Conservation (phyloP, 2,113 vertebrate species). For the Microcebus griseorufus region DNA sequence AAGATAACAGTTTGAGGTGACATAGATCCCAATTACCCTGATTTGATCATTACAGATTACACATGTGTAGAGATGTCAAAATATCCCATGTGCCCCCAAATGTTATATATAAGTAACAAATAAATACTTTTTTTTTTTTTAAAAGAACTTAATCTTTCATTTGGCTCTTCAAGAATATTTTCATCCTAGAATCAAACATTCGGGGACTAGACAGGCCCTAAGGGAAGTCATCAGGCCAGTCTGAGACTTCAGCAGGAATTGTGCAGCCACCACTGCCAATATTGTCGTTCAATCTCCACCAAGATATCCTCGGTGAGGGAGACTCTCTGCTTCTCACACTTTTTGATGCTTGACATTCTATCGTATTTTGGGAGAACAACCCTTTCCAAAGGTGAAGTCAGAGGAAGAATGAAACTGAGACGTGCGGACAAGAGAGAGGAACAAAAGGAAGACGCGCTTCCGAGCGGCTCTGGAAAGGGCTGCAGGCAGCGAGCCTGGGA, state of each 20-base stretch:
- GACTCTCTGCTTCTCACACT: background rate
- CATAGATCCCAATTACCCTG: background rate
- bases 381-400: background rate
- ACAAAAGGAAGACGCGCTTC: background rate
- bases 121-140: background rate
- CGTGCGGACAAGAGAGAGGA: background rate
- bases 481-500: background rate
- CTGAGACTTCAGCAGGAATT: background rate
- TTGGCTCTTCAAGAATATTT: background rate
- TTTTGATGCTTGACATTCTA: background rate
- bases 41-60: background rate
- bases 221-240: background rate
- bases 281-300: background rate
- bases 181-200: background rate
- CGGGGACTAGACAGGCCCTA: background rate
- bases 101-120: background rate
- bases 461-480: background rate
- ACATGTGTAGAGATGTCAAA: background rate
- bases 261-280: background rate
- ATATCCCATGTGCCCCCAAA: background rate
- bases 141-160: background rate
- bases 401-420: background rate
- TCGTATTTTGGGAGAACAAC: conserved; percentile 15
- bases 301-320: background rate
- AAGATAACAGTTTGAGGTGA: background rate